Conservation (phyloP, 1,140 invertebrate genomes). For the Anastrepha ludens region DNA sequence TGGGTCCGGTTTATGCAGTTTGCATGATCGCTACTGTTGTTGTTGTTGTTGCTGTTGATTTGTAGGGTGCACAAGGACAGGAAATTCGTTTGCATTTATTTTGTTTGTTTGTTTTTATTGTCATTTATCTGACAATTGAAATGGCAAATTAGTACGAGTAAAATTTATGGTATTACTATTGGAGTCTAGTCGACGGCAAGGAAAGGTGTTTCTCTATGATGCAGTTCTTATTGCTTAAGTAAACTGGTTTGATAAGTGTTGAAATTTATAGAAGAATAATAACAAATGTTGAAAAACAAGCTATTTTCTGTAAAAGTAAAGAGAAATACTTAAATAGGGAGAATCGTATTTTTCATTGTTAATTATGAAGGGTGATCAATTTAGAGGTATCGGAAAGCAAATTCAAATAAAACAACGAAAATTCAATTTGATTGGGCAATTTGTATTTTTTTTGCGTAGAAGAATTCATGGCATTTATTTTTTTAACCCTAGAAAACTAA, state of each 20-base stretch:
- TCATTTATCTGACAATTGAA: slow-evolving; percentile 63
- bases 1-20: slow-evolving; percentile 60
- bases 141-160: slow-evolving; percentile 56
- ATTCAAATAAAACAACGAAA: too few relatives aligned
- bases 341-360: too few relatives aligned
- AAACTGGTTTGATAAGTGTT: slow-evolving; percentile 7
- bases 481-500: too few relatives aligned
- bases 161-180: slow-evolving; percentile 49
- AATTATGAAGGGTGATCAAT: too few relatives aligned
- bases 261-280: not conserved
- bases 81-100: not conserved
- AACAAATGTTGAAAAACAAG: too few relatives aligned
- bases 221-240: not conserved
- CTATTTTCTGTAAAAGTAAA: too few relatives aligned
- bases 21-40: slow-evolving; percentile 24
- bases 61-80: slow-evolving; percentile 47
- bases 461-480: too few relatives aligned
- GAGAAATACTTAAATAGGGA: too few relatives aligned
- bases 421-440: too few relatives aligned
- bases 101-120: slow-evolving; percentile 58
- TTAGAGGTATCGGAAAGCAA: too few relatives aligned
- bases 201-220: not conserved
- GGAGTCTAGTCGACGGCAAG: not conserved
- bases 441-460: too few relatives aligned
- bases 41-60: not conserved